Conservation (phyloP, 2,888 invertebrate species). For the Embidobia sp. region DNA sequence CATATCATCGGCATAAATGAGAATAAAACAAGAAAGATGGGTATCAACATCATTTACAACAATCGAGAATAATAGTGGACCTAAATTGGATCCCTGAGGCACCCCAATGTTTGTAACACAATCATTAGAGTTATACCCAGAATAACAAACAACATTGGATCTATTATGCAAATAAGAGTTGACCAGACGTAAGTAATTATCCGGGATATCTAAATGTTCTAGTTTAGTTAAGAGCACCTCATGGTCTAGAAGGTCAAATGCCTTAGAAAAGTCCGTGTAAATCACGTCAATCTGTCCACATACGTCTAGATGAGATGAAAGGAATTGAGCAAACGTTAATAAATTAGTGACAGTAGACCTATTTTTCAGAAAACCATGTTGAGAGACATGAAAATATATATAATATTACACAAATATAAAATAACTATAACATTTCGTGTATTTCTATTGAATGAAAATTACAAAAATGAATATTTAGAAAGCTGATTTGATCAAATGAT, state of each 20-base stretch:
- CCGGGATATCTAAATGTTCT: no score
- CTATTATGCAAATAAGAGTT: not conserved
- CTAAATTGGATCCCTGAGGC: not conserved
- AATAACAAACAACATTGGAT: not conserved
- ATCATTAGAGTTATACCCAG: conserved; percentile 63
- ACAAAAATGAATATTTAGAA: no score
- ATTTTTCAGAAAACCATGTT: conserved; percentile 9
- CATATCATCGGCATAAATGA: conserved; percentile 1
- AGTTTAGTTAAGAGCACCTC: not conserved
- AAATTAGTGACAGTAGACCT: not conserved
- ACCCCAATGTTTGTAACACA: no score
- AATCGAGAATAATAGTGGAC: conserved; percentile 67
- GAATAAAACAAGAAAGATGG: not conserved
- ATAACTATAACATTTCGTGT: no score
- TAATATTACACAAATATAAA: no score
- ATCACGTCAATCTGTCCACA: conserved; percentile 5
- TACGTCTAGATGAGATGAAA: not conserved
- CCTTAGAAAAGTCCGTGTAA: conserved; percentile 5
- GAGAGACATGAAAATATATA: no score
- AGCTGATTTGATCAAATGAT: no score
- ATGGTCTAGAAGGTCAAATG: conserved; percentile 3
- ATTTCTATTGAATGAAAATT: no score
- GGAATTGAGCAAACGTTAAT: not conserved
- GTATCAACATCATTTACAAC: conserved; percentile 60
- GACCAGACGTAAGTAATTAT: not conserved